A percentile compares a stretch with the other conserved stretches of the same genome.
Conservation (phyloP, 1,140 invertebrate species). For the Drosophila insularis region DNA sequence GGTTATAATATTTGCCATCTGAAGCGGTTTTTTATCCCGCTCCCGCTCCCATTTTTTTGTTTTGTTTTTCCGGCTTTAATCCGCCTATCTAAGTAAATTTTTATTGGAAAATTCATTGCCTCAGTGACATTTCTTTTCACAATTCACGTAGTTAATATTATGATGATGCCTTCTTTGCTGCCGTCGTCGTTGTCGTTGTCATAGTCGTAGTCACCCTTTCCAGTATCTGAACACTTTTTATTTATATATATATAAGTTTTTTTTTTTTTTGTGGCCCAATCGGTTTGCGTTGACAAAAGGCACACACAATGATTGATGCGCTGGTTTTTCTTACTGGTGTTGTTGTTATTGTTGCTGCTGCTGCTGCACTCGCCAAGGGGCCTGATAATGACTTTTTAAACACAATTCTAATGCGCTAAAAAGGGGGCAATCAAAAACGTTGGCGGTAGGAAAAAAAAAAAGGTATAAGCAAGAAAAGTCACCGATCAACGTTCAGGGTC, state of each 20-base stretch:
- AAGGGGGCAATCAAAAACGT: conserved; percentile 59
- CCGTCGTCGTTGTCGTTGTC: neutral
- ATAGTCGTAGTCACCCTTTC: too few relatives aligned
- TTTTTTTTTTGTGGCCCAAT: neutral
- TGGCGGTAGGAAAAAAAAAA: conserved; percentile 42
- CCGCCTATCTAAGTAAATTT: conserved; percentile 1
- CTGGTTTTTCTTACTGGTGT: conserved; percentile 31
- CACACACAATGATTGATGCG: conserved; percentile 44
- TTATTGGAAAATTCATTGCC: conserved; percentile 6
- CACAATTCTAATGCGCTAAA: conserved; percentile 73
- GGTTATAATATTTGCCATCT: too few relatives aligned
- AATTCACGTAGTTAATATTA: conserved; percentile 8
- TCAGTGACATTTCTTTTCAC: conserved; percentile 3
- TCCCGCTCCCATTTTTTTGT: neutral
- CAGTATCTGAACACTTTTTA: too few relatives aligned
- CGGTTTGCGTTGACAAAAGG: conserved; percentile 53
- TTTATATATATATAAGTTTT: neutral
- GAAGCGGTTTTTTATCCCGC: too few relatives aligned
- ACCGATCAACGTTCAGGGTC: conserved; percentile 21
- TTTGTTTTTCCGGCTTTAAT: neutral
- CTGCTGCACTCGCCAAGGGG: conserved; percentile 35
- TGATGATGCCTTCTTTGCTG: neutral
- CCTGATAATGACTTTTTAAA: conserved; percentile 77
- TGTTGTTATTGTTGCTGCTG: conserved; percentile 49
- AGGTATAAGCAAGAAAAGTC: conserved; percentile 39